phyloP scores from a whole-genome alignment of 2,888 invertebrate genomes.

The Cosmorhoe ocellata region DNA sequence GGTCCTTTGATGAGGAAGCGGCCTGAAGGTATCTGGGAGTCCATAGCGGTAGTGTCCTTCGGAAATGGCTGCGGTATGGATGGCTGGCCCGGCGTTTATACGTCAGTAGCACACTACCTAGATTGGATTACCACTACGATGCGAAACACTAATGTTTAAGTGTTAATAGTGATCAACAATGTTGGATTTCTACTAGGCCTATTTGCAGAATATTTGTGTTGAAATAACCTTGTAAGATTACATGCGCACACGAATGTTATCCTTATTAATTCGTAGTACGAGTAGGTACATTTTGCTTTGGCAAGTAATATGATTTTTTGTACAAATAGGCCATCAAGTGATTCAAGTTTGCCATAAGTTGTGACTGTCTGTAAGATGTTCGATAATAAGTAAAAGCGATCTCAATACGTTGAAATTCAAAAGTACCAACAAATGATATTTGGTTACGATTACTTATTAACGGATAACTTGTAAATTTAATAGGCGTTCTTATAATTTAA shows the following conservation, averaged over 20 bases:
- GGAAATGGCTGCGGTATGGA: slow-evolving; percentile 85
- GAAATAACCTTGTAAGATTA: too few species aligned
- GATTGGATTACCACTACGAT: slow-evolving; percentile 83
- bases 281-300: too few species aligned
- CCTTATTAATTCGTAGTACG: too few species aligned
- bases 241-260: too few species aligned
- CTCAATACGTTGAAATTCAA: not conserved
- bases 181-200: too few species aligned
- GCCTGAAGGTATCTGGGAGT: slow-evolving; percentile 78
- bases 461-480: slow-evolving; percentile 1
- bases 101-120: slow-evolving; percentile 82
- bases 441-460: not conserved
- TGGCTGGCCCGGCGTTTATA: slow-evolving; percentile 87
- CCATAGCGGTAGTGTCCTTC: slow-evolving; percentile 86
- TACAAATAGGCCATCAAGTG: not conserved
- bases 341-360: not conserved
- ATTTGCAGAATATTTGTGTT: too few species aligned
- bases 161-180: not conserved
- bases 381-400: not conserved
- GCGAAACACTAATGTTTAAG: slow-evolving; percentile 51
- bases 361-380: slow-evolving; percentile 4
- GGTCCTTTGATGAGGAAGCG: slow-evolving; percentile 87
- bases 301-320: not conserved
- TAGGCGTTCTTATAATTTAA: too few species aligned
- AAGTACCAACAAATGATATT: too few species aligned